phyloP scores from a whole-genome alignment of 2,797 vertebrate species.

The Chaetodon trifasciatus region DNA sequence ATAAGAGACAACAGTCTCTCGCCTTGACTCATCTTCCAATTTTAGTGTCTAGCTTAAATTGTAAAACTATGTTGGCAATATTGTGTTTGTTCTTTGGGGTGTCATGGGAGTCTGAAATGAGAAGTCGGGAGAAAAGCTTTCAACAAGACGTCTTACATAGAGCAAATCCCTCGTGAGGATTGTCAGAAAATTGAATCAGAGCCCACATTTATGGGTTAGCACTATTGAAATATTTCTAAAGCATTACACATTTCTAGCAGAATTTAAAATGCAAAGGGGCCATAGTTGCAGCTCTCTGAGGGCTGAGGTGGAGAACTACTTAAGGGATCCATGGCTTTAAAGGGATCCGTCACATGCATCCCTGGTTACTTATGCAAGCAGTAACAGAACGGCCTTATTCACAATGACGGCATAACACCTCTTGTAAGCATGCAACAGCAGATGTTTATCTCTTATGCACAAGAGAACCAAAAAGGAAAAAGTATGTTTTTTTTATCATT shows the following conservation, averaged over 20 bases:
- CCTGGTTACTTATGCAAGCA: conserved; percentile 48
- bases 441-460: not conserved
- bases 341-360: conserved; percentile 59
- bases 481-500: not conserved
- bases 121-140: conserved; percentile 66
- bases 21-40: conserved; percentile 51
- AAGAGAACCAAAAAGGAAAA: not conserved
- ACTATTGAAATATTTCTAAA: conserved; percentile 67
- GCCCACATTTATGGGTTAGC: conserved; percentile 65
- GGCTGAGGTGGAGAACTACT: conserved; percentile 67
- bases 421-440: conserved; percentile 21
- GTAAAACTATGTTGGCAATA: conserved; percentile 56
- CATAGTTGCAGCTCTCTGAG: conserved; percentile 54
- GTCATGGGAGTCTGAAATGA: conserved; percentile 68
- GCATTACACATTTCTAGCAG: conserved; percentile 53
- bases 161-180: conserved; percentile 70
- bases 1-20: conserved; percentile 16
- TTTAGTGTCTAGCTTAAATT: conserved; percentile 44
- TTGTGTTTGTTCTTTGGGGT: conserved; percentile 64
- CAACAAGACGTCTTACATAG: conserved; percentile 58
- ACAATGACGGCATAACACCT: conserved; percentile 31
- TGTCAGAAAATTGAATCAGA: conserved; percentile 76
- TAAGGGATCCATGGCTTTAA: conserved; percentile 66
- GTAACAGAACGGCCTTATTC: conserved; percentile 23
- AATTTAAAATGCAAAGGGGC: conserved; percentile 67